A percentile compares a stretch with the other conserved stretches of the same genome.
Conservation (phyloP, 2,113 vertebrate species). For the Pterocles gutturalis region DNA sequence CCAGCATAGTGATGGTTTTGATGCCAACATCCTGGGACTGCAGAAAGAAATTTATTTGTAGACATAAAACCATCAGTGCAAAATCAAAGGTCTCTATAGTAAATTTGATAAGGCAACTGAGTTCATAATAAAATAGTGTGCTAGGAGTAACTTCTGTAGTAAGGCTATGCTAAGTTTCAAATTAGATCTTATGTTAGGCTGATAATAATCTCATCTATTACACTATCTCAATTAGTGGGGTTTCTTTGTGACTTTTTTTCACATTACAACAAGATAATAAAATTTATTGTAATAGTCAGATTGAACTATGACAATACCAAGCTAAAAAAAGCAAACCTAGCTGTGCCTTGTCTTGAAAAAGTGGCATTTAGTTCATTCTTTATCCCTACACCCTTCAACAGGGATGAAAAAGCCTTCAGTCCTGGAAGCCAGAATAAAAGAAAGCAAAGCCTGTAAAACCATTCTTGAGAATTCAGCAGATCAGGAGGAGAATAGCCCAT, state of each 20-base stretch:
- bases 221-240: neutral
- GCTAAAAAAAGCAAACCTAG: neutral
- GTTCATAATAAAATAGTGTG: neutral
- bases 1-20: slow-evolving; percentile 92
- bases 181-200: neutral
- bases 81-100: neutral
- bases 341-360: neutral
- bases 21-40: slow-evolving; percentile 88
- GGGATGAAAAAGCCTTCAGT: neutral
- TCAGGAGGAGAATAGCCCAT: neutral
- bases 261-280: neutral
- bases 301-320: neutral
- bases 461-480: neutral
- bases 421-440: neutral
- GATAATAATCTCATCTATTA: neutral
- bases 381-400: neutral
- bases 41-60: slow-evolving; percentile 32
- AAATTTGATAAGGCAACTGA: neutral
- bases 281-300: neutral
- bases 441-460: neutral
- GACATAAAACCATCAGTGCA: neutral
- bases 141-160: neutral
- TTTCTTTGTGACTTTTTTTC: neutral
- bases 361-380: neutral
- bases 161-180: neutral